Percentiles rank a stretch among this genome's conserved stretches.
These are phyloP conservation scores for Xiphorhynchus elegans DNA, from an alignment of 2,113 vertebrate genomes.

Conservation along the genomic window DNA sequence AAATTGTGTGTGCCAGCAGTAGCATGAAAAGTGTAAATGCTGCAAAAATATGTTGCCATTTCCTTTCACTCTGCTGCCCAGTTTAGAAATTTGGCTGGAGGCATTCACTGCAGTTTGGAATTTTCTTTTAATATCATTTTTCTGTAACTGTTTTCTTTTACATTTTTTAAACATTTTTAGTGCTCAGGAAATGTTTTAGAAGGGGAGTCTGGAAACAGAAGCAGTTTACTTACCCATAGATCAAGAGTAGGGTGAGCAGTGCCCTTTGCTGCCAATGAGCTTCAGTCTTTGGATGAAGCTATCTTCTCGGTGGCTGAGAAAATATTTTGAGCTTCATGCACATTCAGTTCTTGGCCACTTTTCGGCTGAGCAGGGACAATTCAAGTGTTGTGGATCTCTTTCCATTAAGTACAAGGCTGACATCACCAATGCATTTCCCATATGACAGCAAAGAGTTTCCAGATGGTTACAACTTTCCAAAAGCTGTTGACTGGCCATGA, in stretches of 20 bases:
- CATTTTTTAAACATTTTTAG: constrained; percentile 59
- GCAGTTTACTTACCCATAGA: constrained; percentile 2
- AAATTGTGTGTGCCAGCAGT: constrained; percentile 52
- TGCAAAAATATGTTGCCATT: constrained; percentile 70
- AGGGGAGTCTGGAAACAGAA: constrained; percentile 49
- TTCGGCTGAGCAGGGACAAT: background rate
- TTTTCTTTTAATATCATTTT: constrained; percentile 67
- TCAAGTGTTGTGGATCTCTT: background rate
- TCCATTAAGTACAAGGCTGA: constrained; percentile 22
- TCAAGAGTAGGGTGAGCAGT: background rate
- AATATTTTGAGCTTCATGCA: background rate
- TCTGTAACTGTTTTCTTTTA: constrained; percentile 63
- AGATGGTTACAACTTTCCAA: constrained; percentile 46
- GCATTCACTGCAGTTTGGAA: constrained; percentile 50
- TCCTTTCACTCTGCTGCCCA: constrained; percentile 58
- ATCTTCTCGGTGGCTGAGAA: background rate
- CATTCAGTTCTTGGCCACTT: constrained; percentile 6
- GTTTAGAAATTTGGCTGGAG: constrained; percentile 64
- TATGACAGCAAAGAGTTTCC: constrained; percentile 52
- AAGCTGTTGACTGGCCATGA: background rate
- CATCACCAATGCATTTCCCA: constrained; percentile 18
- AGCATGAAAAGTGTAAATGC: constrained; percentile 71
- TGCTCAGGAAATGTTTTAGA: constrained; percentile 48
- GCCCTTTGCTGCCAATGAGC: background rate
- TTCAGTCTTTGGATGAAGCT: background rate